Evolutionary conservation across 2,888 invertebrate species (phyloP), one percentile per base, ranked within the genome.

Genomic region (Glaucopsyche alexis): DNA sequence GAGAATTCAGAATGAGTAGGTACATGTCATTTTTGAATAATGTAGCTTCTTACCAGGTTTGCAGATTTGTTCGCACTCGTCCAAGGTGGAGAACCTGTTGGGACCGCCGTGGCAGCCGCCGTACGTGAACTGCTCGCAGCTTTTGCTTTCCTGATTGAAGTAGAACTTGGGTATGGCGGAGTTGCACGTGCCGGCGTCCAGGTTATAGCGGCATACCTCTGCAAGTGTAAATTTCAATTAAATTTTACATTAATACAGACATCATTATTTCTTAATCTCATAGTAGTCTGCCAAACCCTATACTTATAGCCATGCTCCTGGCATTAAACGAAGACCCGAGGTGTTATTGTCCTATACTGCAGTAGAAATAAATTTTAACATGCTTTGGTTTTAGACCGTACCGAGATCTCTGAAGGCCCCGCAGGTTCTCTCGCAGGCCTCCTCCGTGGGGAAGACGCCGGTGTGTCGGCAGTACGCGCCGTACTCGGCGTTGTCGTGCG

Each of bases 91-190:
- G 67, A 72, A 72, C 19, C 72, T 50, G 19, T 72, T 72, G 66
- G 72, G 72, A 79, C 97, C 97, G 66, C 98, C 98, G 71, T 94
- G 94, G 83, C 98, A 98, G 75, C 98, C 98, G 65, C 97, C 96
- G 82, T 96, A 98, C 7, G 87, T 85, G 87, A 97, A 98, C 80
- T 94, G 94, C 60, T 94, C 93, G 85, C 98, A 98, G 52, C 89
- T 87, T 13, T 94, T 94, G 1, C 87, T 85, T 8, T 82, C 81
- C 14, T 84, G 82, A 82, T 97, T 95, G 85, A 95, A 98, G 89
- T 95, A 97, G 87, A 94, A 96, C 84, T 96, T 96, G 14, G 89
- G 87, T 76, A 95, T 93, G 76, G 91, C 85, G 0, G 94, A 94
- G 65, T 93, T 87, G 83, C 98, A 98, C 0, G 95, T 95, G 14